Evolutionary conservation across 2,888 invertebrate species (phyloP), one percentile per base, ranked within the genome.

Genomic region (Andrena trimmerana): DNA sequence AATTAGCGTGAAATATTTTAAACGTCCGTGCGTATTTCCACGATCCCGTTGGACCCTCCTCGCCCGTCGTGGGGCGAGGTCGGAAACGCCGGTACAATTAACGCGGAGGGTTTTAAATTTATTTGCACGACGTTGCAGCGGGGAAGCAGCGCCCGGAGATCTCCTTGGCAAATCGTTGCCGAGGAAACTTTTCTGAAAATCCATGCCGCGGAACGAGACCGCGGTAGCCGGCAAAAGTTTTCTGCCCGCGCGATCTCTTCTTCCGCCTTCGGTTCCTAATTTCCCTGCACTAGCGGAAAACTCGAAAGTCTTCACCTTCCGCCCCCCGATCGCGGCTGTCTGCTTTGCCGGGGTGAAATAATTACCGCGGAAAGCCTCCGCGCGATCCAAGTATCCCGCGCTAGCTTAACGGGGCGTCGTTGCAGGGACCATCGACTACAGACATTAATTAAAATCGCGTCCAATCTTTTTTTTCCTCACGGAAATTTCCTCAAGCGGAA

Each of bases 381-480:
- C 85, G 74, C 77, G 77, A 83, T 86, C 69, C 81, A 76, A 80
- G 75, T 79, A 85, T 86, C 78, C 79, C 71, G 78, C 72, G 85
- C 33, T 54, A 74, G 73, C 77, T 75, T 71, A 77, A 48, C 60
- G 63, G 67, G 74, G 71, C 62, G 71, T 67, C 75, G 66, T 52
- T 52, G 33, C 62, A 63, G 63, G 83, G 83, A 74, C 78, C 83
- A 70, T 81, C 78, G 85, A 31, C 78, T 59, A 76, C 89, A 81
- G 86, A 86, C 90, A 90, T 90, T 90, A 90, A 90, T 90, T 90
- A 89, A 90, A 90, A 90, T 88, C 86, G 76, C 42, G 16, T 42
- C 42, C 42, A 16, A 16, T 16, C 42, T 16, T 42, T 16, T 31
- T 29, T 48, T 52, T 57, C 13, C 24, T 16, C 20, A 31, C 52